Evolutionary conservation across 1,140 invertebrate genomes (phyloP), one percentile per base, ranked within the genome.

Genomic region (Helicoverpa armigera): DNA sequence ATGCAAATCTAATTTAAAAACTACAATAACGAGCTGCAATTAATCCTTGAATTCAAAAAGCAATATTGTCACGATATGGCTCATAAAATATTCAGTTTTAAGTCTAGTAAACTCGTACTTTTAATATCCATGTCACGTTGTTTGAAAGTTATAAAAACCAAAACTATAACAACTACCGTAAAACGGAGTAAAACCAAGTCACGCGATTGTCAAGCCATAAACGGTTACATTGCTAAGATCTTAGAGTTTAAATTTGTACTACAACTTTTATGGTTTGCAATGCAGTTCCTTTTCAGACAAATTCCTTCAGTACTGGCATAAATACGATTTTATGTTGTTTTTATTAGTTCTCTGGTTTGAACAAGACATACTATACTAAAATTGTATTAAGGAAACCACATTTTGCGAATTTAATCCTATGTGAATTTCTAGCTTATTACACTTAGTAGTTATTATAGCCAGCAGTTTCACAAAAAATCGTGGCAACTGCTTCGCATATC

Each of bases 141-240:
- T 48, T 48, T 43, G 43, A 50, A 50, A 50, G 31, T 35, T 16
- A 74, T 74, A 74, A 74, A 73, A 74, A 74, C 70, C 58, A 56
- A 29, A 74, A 74, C 53, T 29, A 54, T 35, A 51, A 29, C 48
- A 72, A 72, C 70, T 56, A 43, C 31, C 70, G 53, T 74, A 74
- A 74, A 74, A 58, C 31, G n/a, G 2, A 16, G 53, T 43, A 74
- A 74, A 74, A 58, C 31, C n/a, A 9, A 16, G 53, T 43, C 70
- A 74, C 54, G 70, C 70, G 51, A 58, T 74, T 74, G 31, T 43
- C 53, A 10, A 74, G 31, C n/a, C 31, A 58, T 74, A 58, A 74
- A 74, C 29, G 18, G 63, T 50, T 12, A 50, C 35, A 50, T 50
- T 50, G 63, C 35, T 48, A 14, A 11, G 35, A 18, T 4, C 16